Evolutionary conservation across 2,888 invertebrate genomes (phyloP), one percentile per base, ranked within the genome.

Genomic region (Apomyelois bistriatella): DNA sequence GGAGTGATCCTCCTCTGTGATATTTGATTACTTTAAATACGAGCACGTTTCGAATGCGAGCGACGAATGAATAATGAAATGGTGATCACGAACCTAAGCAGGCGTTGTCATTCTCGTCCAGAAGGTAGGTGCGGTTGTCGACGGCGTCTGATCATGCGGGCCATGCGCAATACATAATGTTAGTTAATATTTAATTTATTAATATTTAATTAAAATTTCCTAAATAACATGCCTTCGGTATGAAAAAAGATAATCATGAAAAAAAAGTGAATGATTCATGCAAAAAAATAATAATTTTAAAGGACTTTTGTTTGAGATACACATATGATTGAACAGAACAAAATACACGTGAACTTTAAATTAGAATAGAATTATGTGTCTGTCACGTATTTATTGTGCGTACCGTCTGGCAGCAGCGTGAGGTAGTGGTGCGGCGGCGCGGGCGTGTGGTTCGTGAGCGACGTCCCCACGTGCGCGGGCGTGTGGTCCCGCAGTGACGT

Each of bases 71-170:
- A 48, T 16, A 35, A 32, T 47, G 22, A 40, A 57, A 58, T 46
- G 32, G 35, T 73, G 79, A 81, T 79, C 35, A 91, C 83, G 74
- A 85, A 88, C 93, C 92, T 80, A 87, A 60, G 73, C 70, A 82
- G 70, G 87, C 77, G 86, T 93, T 93, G 89, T 92, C 93, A 90
- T 94, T 94, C 89, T 94, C 93, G 90, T 94, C 95, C 78, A 93
- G 92, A 89, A 94, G 94, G 91, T 95, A 95, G 85, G 93, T 93
- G 90, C 93, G 93, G 91, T 95, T 95, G 92, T 94, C 94, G 84
- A 95, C 93, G 78, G 94, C 94, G 91, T 92, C 92, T 92, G 91
- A 86, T 69, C 87, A 86, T 87, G 88, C 88, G 75, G 67, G 60
- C 65, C 84, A 82, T 87, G 87, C 86, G 74, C 68, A 74, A 77